Conservation (phyloP, 1,140 invertebrate genomes). For the Pentalonia nigronervosa region DNA sequence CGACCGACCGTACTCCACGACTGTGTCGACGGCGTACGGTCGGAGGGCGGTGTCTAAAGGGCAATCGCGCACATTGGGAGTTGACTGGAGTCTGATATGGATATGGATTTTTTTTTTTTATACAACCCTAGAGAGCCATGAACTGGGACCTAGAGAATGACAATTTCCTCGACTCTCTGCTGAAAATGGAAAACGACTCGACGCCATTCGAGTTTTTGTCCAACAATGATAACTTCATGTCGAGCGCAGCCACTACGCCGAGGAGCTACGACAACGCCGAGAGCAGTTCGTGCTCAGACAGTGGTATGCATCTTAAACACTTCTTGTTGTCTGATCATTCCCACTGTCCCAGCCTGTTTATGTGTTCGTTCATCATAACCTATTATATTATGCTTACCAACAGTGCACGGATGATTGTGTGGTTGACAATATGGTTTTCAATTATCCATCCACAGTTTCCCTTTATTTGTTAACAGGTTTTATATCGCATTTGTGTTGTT, state of each 20-base stretch:
- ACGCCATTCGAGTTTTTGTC: constrained; percentile 52
- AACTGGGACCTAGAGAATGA: constrained; percentile 60
- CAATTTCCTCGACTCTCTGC: constrained; percentile 60
- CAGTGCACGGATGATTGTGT: not conserved
- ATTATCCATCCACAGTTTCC: not conserved
- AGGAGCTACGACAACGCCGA: constrained; percentile 53
- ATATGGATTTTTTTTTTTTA: not conserved
- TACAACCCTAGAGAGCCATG: constrained; percentile 23
- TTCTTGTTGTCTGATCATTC: not conserved
- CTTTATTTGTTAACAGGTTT: not conserved
- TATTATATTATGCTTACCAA: not conserved
- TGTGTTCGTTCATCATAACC: not conserved
- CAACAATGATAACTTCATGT: constrained; percentile 26
- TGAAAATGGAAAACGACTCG: constrained; percentile 57
- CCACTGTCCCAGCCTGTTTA: not conserved
- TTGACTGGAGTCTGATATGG: not conserved
- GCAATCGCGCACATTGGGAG: not conserved
- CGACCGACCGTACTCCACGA: not conserved
- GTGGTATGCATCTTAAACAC: constrained; percentile 59
- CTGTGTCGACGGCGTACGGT: not conserved
- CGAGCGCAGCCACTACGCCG: constrained; percentile 32
- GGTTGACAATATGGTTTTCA: not conserved
- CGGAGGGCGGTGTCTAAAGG: not conserved
- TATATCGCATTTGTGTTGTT: not conserved
- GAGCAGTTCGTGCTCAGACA: constrained; percentile 61